Evolutionary conservation across 2,797 vertebrate species (phyloP), one percentile per base, ranked within the genome.

Genomic region (Channa striata): DNA sequence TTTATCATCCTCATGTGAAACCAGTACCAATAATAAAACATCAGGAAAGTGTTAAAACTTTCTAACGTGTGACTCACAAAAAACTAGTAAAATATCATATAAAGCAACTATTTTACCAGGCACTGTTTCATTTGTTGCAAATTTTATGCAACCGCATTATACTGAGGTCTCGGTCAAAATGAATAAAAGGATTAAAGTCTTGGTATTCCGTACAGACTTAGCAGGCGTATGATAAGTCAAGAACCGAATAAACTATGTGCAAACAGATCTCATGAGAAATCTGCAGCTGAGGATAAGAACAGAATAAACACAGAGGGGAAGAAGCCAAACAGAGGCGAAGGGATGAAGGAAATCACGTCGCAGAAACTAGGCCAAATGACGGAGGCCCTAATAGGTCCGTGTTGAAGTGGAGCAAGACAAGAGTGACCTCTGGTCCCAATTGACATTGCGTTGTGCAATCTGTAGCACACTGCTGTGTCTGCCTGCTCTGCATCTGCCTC

Each of bases 361-460:
- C 21, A 70, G 10, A 71, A 72, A 75, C 52, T 52, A 40, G 72
- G 53, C 58, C 72, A 74, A 54, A 57, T 53, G 60, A 66, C 48
- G 23, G 21, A 59, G 36, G 44, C 14, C 16, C 49, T 74, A 65
- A 79, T 48, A 74, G 59, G 63, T 77, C 75, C 73, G 49, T 60
- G 59, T 75, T 68, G 17, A 72, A 50, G 64, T 62, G 40, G 11
- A 75, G 68, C 34, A 53, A 67, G 73, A 77, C 54, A 46, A 50
- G 37, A 46, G 36, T 54, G 74, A 62, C 62, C 80, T 71, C 75
- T 20, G 56, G 65, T 74, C 34, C 11, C 50, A 61, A 46, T 46
- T 72, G 74, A 68, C 73, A 60, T 39, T 6, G n/a, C 40, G 48
- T 72, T 79, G 72, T 80, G 64, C 79, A 74, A 85, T 80, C 60